These are phyloP conservation scores for Neoscelio sp. DNA, from an alignment of 2,888 invertebrate species.

Conservation along the genomic window DNA sequence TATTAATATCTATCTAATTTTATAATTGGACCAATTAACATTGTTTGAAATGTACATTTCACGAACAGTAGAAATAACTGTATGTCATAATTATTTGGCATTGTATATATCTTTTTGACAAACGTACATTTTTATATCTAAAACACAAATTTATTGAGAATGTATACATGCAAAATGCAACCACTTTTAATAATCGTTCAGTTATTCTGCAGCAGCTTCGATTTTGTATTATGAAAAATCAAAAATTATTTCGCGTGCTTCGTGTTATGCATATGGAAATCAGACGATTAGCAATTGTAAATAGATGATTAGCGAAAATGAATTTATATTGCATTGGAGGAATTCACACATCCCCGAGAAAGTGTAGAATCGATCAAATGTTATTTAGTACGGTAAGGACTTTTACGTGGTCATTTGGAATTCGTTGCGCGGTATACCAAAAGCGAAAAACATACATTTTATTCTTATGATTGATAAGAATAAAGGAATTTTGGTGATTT, in stretches of 20 bases:
- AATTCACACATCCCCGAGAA: not conserved
- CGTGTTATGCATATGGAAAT: not conserved
- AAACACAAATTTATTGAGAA: not conserved
- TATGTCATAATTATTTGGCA: not conserved
- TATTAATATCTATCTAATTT: no score
- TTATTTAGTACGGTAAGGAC: conserved; percentile 30
- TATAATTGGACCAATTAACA: no score
- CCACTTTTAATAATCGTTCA: not conserved
- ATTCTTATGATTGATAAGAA: not conserved
- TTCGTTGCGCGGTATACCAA: no score
- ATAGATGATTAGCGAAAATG: not conserved
- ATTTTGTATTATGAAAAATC: not conserved
- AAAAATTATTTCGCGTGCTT: conserved; percentile 15
- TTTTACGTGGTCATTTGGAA: not conserved
- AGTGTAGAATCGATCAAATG: conserved; percentile 21
- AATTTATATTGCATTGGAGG: conserved; percentile 18
- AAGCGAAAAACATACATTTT: no score
- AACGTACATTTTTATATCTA: not conserved
- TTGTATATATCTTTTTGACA: not conserved
- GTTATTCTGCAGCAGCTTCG: not conserved
- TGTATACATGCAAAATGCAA: not conserved
- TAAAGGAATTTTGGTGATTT: not conserved
- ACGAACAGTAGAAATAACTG: not conserved
- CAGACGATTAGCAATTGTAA: conserved; percentile 1
- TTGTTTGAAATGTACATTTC: not conserved